Evolutionary conservation across 2,797 vertebrate species (phyloP), one percentile per base, ranked within the genome.

Genomic region (Eleutherodactylus coqui): DNA sequence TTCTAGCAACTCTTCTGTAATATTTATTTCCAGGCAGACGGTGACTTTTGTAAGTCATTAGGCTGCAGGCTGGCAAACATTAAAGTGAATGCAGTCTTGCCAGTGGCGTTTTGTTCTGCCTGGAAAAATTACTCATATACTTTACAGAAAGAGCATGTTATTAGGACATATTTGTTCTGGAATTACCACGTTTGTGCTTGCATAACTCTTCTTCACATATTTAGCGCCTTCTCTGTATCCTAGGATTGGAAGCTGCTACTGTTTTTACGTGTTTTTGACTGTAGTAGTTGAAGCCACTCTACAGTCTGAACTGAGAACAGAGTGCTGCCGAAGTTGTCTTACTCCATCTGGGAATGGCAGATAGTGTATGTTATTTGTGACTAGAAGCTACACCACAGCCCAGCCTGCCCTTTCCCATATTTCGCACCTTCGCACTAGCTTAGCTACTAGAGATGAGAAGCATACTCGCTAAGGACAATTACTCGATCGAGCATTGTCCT

Each of bases 71-170:
- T 86, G 80, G 80, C 69, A 75, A 75, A 70, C 6, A 14, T 13
- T 7, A 86, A 43, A 77, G 85, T 73, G 60, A 82, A 83, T 41
- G 7, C 77, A 9, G 47, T 27, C 14, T 34, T 47, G 80, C 80
- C 80, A 87, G 64, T 73, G 64, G 24, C 73, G 58, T 49, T 81
- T 60, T 78, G 14, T 83, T 72, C 49, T 87, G 85, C 75, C 85
- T 87, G 80, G 80, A 79, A 83, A n/a, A 83, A 83, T 87, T 53
- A 87, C 62, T 87, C 85, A 87, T 58, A 19, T 19, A 55, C 49
- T 86, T n/a, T 86, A 77, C 85, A 86, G 73, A 86, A 86, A 58
- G 58, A 21, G 62, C 76, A 49, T 60, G 84, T 73, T 85, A 43
- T 70, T 67, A 29, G 47, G 67, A 73, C 21, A 73, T 49, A 73